phyloP scores from a whole-genome alignment of 2,888 invertebrate species.

The Gari tellinella region DNA sequence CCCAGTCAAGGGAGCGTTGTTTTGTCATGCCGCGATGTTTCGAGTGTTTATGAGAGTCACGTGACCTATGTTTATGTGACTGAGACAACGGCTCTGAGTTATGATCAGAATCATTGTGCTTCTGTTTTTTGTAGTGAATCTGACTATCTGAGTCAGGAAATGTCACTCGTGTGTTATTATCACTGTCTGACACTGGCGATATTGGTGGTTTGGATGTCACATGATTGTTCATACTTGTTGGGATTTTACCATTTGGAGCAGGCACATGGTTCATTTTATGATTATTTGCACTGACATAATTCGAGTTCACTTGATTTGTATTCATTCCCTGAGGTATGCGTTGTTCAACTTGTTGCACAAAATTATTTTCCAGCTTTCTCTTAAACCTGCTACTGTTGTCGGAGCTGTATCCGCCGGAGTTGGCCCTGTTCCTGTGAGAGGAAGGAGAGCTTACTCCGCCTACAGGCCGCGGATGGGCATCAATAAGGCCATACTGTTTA shows the following conservation, averaged over 20 bases:
- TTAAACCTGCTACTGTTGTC: constrained; percentile 70
- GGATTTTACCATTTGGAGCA: constrained; percentile 6
- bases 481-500: constrained; percentile 69
- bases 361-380: constrained; percentile 60
- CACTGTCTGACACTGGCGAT: constrained; percentile 56
- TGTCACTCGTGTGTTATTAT: constrained; percentile 48
- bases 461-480: constrained; percentile 44
- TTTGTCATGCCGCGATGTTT: constrained; percentile 71
- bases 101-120: constrained; percentile 76
- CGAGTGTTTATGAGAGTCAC: constrained; percentile 66
- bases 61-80: constrained; percentile 62
- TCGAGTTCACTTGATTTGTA: constrained; percentile 33
- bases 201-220: constrained; percentile 50
- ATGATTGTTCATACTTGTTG: constrained; percentile 23
- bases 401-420: constrained; percentile 72
- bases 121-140: constrained; percentile 58
- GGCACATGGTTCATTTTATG: constrained; percentile 19
- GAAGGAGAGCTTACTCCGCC: constrained; percentile 23
- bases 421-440: constrained; percentile 37
- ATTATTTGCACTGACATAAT: constrained; percentile 33
- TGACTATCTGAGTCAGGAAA: constrained; percentile 75
- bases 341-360: constrained; percentile 69
- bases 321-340: constrained; percentile 63
- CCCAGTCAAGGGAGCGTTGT: constrained; percentile 78
- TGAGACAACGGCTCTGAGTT: constrained; percentile 76